Percentiles rank a stretch among this genome's conserved stretches.
Evolutionary conservation across 2,888 invertebrate genomes (phyloP).

Genomic region (Gastracanthus pulcherrimus): DNA sequence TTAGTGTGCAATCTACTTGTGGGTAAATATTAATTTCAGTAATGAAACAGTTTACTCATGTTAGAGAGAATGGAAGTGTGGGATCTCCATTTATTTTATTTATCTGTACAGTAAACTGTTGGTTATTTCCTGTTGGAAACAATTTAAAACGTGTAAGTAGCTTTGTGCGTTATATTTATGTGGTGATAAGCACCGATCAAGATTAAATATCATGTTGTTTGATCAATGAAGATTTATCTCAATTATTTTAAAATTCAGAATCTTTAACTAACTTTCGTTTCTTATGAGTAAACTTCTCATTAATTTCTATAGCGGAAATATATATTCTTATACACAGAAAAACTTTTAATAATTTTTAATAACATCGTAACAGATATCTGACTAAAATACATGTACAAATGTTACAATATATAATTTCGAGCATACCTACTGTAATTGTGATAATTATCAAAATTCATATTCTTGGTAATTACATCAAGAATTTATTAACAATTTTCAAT

Average conservation of each 20-base stretch:
- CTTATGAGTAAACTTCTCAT: too few relatives aligned
- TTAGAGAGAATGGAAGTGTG: not conserved
- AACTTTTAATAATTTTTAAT: too few relatives aligned
- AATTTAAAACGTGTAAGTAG: constrained; percentile 15
- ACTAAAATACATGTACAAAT: too few relatives aligned
- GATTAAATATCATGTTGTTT: not conserved
- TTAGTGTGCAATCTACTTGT: not conserved
- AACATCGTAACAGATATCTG: too few relatives aligned
- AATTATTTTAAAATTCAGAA: not conserved
- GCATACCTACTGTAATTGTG: too few relatives aligned
- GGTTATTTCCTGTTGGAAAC: constrained; percentile 16
- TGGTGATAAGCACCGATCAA: not conserved
- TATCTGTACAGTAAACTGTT: constrained; percentile 6
- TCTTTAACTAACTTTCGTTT: not conserved
- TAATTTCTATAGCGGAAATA: too few relatives aligned
- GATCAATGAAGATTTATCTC: not conserved
- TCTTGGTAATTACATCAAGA: too few relatives aligned
- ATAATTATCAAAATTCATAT: too few relatives aligned
- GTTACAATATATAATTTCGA: too few relatives aligned
- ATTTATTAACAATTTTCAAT: not conserved
- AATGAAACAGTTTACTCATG: constrained; percentile 15
- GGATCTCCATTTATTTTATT: constrained; percentile 9
- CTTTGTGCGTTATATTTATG: not conserved
- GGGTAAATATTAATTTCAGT: constrained; percentile 34
- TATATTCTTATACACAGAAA: too few relatives aligned